Evolutionary conservation across 2,113 vertebrate species (phyloP).

Genomic region (Peromyscus polionotus): DNA sequence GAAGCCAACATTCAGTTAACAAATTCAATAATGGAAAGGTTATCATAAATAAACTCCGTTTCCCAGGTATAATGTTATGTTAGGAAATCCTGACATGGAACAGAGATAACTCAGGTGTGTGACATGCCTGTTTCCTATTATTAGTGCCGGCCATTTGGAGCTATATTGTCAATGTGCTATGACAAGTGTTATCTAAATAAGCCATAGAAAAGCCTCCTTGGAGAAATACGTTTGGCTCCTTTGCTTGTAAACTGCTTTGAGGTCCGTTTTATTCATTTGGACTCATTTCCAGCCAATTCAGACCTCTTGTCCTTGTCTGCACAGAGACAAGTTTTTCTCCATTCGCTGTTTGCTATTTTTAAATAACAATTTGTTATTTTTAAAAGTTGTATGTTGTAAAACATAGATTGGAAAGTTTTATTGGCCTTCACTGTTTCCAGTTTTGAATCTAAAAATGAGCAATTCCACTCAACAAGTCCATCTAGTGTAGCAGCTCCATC

Average conservation of each 20-base stretch:
- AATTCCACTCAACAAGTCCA: neutral
- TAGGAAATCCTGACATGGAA: neutral
- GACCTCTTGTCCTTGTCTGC: neutral
- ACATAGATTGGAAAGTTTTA: constrained; percentile 13
- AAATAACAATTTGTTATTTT: neutral
- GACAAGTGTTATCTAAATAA: neutral
- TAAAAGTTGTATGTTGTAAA: constrained; percentile 7
- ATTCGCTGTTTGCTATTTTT: neutral
- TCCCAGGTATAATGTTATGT: neutral
- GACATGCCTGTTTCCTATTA: neutral
- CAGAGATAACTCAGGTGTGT: neutral
- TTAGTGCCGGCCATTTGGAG: neutral
- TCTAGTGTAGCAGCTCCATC: neutral
- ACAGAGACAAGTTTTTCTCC: neutral
- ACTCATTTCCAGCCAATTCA: neutral
- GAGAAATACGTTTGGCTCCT: neutral
- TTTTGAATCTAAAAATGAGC: constrained; percentile 56
- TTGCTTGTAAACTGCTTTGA: neutral
- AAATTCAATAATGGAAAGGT: constrained; percentile 31
- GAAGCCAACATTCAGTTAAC: neutral
- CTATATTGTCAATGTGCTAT: neutral
- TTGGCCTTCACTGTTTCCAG: neutral
- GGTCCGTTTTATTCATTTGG: neutral
- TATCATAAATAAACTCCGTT: constrained; percentile 16
- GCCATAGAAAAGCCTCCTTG: neutral